These are phyloP conservation scores for Ostrea edulis DNA, from an alignment of 1,140 invertebrate species.

Conservation along the genomic window DNA sequence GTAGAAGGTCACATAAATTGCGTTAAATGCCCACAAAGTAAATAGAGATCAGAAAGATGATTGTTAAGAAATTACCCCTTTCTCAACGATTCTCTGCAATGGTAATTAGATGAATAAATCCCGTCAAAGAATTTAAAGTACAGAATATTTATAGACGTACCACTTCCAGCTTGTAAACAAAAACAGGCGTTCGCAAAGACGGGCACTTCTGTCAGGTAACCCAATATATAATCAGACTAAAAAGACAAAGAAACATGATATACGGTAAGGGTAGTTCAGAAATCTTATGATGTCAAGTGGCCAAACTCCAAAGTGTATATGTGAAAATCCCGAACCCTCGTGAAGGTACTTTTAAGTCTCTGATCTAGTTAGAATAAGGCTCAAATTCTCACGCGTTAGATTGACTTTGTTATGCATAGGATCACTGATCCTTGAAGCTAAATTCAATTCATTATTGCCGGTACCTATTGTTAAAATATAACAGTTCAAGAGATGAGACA, in stretches of 20 bases:
- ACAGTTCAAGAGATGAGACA: constrained; percentile 20
- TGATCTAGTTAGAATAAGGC: background rate
- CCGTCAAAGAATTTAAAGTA: constrained; percentile 10
- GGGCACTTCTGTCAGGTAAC: background rate
- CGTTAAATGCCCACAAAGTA: background rate
- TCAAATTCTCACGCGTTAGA: constrained; percentile 12
- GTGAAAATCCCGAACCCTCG: background rate
- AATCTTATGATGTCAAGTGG: constrained; percentile 6
- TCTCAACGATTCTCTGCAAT: background rate
- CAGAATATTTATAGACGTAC: background rate
- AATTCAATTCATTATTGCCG: background rate
- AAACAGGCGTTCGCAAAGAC: background rate
- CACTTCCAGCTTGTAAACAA: background rate
- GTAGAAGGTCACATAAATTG: background rate
- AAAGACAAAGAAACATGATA: background rate
- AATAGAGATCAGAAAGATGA: background rate
- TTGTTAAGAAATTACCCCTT: constrained; percentile 5
- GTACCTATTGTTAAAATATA: constrained; percentile 12
- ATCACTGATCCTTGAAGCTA: background rate
- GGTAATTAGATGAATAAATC: background rate
- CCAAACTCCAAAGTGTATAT: constrained; percentile 1
- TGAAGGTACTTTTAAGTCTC: background rate
- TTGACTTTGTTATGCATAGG: background rate
- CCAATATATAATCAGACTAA: background rate
- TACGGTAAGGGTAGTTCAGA: background rate